These are phyloP conservation scores for Platycnemis pennipes DNA, from an alignment of 2,888 invertebrate genomes.

Conservation along the genomic window DNA sequence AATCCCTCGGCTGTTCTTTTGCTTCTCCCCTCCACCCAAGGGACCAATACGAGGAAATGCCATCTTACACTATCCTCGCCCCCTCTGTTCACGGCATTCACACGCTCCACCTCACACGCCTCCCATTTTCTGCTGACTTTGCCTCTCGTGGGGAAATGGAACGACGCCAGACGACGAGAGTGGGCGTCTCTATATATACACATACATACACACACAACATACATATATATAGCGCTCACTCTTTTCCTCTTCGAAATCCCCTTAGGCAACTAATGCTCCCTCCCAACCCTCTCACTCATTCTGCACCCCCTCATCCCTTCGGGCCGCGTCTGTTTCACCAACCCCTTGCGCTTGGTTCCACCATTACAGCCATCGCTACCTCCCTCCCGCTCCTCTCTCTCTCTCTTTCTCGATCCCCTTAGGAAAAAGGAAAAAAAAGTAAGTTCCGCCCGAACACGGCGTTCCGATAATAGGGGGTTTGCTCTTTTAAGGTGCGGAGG, in stretches of 20 bases:
- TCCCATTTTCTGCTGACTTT: slow-evolving; percentile 53
- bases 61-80: slow-evolving; percentile 15
- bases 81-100: slow-evolving; percentile 42
- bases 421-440: background rate
- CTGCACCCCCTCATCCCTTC: background rate
- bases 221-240: background rate
- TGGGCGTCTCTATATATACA: background rate
- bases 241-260: background rate
- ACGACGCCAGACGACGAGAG: background rate
- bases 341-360: background rate
- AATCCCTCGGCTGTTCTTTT: slow-evolving; percentile 1
- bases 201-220: background rate
- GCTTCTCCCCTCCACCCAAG: background rate
- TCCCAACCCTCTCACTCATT: background rate
- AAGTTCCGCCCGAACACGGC: background rate
- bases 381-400: background rate
- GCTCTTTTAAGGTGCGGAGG: slow-evolving; percentile 7
- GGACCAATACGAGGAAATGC: slow-evolving; percentile 63
- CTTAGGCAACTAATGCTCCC: background rate
- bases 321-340: background rate
- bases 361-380: background rate
- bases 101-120: slow-evolving; percentile 57
- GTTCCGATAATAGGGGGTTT: slow-evolving; percentile 10
- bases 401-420: background rate
- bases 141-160: background rate